Base-by-base conservation (phyloP, 2,113 vertebrate species). In the Neomonachus schauinslandi region DNA sequence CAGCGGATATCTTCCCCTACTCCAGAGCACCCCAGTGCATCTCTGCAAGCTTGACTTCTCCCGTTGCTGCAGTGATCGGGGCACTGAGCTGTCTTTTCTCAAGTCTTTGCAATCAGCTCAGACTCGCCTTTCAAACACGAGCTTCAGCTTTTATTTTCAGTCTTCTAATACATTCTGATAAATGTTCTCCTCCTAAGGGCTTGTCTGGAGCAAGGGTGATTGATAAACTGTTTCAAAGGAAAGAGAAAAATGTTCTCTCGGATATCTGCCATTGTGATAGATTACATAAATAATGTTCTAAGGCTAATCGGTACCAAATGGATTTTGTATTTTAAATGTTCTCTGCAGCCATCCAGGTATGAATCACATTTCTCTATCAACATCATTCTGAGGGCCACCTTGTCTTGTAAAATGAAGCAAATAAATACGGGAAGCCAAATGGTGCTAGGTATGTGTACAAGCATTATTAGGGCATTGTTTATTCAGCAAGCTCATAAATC, bases 191-290 rank as follows among this genome's bases (percentile, higher is more conserved):
- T 98, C 96, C 98, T 97, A 94, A 53, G 98, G 98, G 95, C 98
- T 96, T 98, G 98, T 98, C 98, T 98, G 88, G 94, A 97, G 53
- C 93, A 97, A 96, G 94, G 92, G 77, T 98, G 98, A 98, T 98
- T 98, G 98, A 99, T 98, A 24, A 98, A 98, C 94, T 98, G 77
- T 98, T 98, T 97, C 96, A 97, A 98, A 85, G 61, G 82, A 18
- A 98, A 98, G 94, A 97, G 97, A 98, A 88, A 98, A 98, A 95
- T 69, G 87, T 96, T 98, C 97, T 36, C 33, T 74, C 87, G 97
- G 77, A 96, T 96, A 98, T 98, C 98, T 98, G 95, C 95, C 93
- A 89, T 77, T 19, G 69, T 95, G 98, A 98, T 31, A 80, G 91
- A 80, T 97, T 97, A 95, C 92, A 98, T 84, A 98, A 98, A 97